These are phyloP conservation scores for Catharus ustulatus DNA, from an alignment of 2,797 vertebrate species.

Conservation along the genomic window DNA sequence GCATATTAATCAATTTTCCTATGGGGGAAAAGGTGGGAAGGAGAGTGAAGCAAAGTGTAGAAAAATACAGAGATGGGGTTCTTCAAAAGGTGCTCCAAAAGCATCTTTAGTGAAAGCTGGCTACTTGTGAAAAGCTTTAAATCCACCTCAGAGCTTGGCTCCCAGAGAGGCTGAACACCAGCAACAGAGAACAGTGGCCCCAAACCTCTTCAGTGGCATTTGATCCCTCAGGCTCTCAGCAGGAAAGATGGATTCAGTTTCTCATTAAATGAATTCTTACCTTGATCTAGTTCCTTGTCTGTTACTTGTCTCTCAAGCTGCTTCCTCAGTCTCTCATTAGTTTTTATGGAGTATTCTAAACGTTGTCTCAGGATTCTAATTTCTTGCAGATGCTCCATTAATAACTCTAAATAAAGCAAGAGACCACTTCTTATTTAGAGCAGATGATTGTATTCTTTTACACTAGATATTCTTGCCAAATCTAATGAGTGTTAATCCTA, in stretches of 20 bases:
- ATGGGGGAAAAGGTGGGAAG: not conserved
- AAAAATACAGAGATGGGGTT: not conserved
- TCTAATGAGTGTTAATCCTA: not conserved
- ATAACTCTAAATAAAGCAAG: constrained; percentile 80
- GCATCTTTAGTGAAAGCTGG: not conserved
- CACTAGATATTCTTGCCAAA: constrained; percentile 19
- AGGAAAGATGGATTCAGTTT: not conserved
- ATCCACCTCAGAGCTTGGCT: not conserved
- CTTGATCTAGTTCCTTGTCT: constrained; percentile 83
- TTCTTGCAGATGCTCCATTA: constrained; percentile 92
- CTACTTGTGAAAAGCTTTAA: not conserved
- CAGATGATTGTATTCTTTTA: constrained; percentile 32
- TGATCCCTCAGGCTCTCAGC: not conserved
- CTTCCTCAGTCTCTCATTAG: constrained; percentile 89
- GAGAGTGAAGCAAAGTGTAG: not conserved
- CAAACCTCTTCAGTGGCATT: not conserved
- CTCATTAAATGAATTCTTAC: constrained; percentile 71
- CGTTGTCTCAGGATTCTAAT: constrained; percentile 87
- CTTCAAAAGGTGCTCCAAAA: not conserved
- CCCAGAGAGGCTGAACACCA: not conserved
- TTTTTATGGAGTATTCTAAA: constrained; percentile 92
- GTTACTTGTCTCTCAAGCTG: constrained; percentile 88
- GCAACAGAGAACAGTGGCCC: not conserved
- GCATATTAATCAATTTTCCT: constrained; percentile 63
- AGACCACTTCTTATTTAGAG: constrained; percentile 41